These are phyloP conservation scores for Pelvicachromis taeniatus DNA, from an alignment of 2,113 vertebrate genomes.

Conservation along the genomic window DNA sequence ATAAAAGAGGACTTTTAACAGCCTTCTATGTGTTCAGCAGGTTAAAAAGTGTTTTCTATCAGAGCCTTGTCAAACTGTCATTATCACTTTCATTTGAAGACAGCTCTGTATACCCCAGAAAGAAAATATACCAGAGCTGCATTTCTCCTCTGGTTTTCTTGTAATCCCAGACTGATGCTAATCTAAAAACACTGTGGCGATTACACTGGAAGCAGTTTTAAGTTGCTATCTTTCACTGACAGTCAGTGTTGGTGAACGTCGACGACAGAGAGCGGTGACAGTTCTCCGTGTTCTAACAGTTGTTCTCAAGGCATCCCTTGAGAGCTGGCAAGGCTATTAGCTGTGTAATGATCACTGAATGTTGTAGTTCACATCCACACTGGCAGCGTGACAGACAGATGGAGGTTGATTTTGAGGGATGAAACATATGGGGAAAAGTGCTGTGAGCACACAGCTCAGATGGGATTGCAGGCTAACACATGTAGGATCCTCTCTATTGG, in stretches of 20 bases:
- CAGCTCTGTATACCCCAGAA: background rate
- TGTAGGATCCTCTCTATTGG: conserved; percentile 7
- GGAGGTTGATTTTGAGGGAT: conserved; percentile 52
- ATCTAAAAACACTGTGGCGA: conserved; percentile 40
- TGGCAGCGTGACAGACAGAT: conserved; percentile 48
- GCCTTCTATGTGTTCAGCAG: conserved; percentile 48
- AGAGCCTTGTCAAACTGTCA: conserved; percentile 54
- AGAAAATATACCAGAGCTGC: background rate
- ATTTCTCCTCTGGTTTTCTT: conserved; percentile 32
- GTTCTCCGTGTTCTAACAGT: conserved; percentile 29
- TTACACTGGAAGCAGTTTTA: conserved; percentile 27
- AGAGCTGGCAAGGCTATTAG: conserved; percentile 52
- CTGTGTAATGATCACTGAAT: conserved; percentile 49
- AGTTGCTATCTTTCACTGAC: conserved; percentile 15
- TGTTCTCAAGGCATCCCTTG: conserved; percentile 50
- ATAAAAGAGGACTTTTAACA: conserved; percentile 65
- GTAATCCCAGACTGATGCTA: conserved; percentile 48
- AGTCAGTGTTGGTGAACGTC: background rate
- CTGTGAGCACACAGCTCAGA: conserved; percentile 42
- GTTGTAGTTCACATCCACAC: conserved; percentile 40
- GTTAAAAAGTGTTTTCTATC: conserved; percentile 59
- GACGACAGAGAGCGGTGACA: conserved; percentile 20
- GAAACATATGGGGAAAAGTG: conserved; percentile 51
- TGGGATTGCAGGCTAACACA: conserved; percentile 29
- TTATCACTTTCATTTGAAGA: conserved; percentile 32